Evolutionary conservation across 2,888 invertebrate species (phyloP).

Genomic region (Nephrotoma appendiculata): DNA sequence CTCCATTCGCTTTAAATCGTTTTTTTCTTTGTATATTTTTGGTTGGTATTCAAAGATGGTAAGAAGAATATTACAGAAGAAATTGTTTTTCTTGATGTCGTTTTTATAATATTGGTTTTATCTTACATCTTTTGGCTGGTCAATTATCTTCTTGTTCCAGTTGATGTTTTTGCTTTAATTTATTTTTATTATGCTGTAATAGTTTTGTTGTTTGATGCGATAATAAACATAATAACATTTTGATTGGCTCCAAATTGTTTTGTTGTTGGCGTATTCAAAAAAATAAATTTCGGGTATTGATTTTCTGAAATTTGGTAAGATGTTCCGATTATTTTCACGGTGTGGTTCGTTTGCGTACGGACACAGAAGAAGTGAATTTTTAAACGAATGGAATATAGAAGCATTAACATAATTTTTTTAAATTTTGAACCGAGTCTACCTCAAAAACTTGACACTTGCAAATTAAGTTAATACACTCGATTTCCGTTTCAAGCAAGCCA

Average conservation of each 20-base stretch:
- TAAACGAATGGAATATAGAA: too few species aligned
- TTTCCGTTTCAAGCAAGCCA: too few species aligned
- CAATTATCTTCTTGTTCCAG: not conserved
- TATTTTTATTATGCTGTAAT: not conserved
- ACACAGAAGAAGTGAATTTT: too few species aligned
- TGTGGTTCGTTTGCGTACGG: too few species aligned
- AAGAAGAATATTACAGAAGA: not conserved
- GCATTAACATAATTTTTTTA: too few species aligned
- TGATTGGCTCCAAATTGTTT: not conserved
- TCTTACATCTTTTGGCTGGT: not conserved
- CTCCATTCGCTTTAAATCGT: not conserved
- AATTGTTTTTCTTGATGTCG: not conserved
- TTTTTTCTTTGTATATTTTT: not conserved
- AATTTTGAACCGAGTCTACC: too few species aligned
- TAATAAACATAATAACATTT: not conserved
- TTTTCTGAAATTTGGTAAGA: too few species aligned
- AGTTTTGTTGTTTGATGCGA: not conserved
- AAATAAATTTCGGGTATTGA: not conserved
- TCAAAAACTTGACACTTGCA: too few species aligned
- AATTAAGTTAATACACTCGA: too few species aligned
- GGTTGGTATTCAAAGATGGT: not conserved
- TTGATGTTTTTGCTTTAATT: not conserved
- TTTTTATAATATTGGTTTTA: not conserved
- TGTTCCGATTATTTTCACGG: too few species aligned
- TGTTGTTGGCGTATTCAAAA: not conserved